Evolutionary conservation across 2,113 vertebrate genomes (phyloP).

Genomic region (Leuciscus idus): DNA sequence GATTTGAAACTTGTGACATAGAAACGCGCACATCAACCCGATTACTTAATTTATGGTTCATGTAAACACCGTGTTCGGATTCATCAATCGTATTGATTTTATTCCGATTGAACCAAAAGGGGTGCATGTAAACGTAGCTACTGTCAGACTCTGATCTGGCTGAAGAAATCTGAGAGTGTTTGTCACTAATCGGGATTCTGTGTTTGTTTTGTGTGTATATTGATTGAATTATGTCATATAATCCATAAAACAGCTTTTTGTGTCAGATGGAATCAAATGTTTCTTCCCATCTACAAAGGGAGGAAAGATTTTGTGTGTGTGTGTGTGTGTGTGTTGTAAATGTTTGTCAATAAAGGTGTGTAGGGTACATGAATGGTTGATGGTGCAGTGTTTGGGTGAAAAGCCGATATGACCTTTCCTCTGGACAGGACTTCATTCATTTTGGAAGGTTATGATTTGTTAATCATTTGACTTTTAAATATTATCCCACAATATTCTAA

Average conservation of each 20-base stretch:
- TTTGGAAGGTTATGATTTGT: slow-evolving; percentile 1
- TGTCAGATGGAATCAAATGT: background rate
- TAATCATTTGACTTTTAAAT: background rate
- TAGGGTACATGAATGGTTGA: background rate
- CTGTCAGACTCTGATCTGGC: background rate
- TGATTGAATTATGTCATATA: slow-evolving; percentile 15
- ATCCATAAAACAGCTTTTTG: slow-evolving; percentile 32
- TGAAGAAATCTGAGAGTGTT: background rate
- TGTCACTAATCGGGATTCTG: slow-evolving; percentile 9
- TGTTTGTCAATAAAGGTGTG: background rate
- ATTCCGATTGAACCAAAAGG: too few species aligned
- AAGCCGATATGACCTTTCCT: background rate
- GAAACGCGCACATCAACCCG: too few species aligned
- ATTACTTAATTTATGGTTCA: too few species aligned
- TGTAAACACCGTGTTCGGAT: too few species aligned
- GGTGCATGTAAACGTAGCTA: too few species aligned
- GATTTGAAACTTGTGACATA: too few species aligned
- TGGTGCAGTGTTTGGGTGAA: background rate
- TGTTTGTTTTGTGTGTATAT: background rate
- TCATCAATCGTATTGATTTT: too few species aligned
- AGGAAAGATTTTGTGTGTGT: background rate
- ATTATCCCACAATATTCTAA: background rate
- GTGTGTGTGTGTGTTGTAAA: background rate
- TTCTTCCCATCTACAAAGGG: background rate
- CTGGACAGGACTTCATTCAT: background rate